Evolutionary conservation across 1,140 invertebrate genomes (phyloP), one percentile per base, ranked within the genome.

Genomic region (Venustaconcha ellipsiformis): DNA sequence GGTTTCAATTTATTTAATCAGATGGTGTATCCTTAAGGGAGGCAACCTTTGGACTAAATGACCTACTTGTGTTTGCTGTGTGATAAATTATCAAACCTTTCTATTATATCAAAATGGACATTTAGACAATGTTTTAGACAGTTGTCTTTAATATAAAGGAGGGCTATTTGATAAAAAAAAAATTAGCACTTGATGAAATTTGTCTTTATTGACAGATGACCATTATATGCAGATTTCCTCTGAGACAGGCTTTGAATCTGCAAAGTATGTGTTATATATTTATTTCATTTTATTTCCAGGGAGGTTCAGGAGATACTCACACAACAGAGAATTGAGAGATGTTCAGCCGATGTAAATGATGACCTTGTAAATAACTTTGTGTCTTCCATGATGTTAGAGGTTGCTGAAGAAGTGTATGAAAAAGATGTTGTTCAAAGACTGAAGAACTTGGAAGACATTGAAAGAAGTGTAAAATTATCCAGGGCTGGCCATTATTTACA

Each of bases 391-490:
- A 67, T 78, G 13, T 18, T 65, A 15, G 75, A 78, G 23, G 72
- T 87, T 18, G 69, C 83, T 0, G 72, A 82, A 20, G 82, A 84
- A n/a, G 82, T 87, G 48, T 83, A 81, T 72, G 72, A 82, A 56
- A 79, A 78, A 48, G 87, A 89, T 78, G 86, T 89, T 11, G 72
- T 84, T 58, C 82, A 85, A 17, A 80, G 88, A 59, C 76, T 84
- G 17, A 76, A 86, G 68, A 67, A 82, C 68, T 78, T 89, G 30
- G 76, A 78, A 1, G 85, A 86, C 18, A 74, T 81, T 60, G 84
- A 83, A 71, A 70, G 73, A 18, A 74, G 75, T 37, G 78, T 88
- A 37, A 74, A 82, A 67, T 69, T 85, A 17, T 78, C 81, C 15
- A 60, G 81, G 65, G 68, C 75, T 17, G 72, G 78, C 14, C 57